These are phyloP conservation scores for Orchesellides sinensis DNA, from an alignment of 2,888 invertebrate genomes.

Conservation along the genomic window DNA sequence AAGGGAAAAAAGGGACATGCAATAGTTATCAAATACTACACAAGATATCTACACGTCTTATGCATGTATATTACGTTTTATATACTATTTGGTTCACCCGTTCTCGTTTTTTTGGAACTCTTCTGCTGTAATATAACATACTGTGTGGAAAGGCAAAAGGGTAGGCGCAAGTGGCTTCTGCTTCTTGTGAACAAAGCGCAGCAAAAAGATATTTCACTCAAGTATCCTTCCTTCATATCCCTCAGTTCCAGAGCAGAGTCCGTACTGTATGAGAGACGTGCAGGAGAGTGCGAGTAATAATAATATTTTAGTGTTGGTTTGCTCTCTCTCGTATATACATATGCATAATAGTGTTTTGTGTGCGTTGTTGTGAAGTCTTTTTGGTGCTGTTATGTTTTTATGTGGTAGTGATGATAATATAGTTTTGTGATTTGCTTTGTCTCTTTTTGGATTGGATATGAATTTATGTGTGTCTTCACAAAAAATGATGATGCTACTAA, in stretches of 20 bases:
- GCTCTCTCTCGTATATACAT: too few relatives aligned
- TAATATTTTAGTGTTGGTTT: conserved; percentile 15
- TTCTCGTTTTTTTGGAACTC: not conserved
- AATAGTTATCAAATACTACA: too few relatives aligned
- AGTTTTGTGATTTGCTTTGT: conserved; percentile 37
- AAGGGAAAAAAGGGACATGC: conserved; percentile 29
- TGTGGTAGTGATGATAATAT: conserved; percentile 57
- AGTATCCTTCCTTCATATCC: conserved; percentile 64
- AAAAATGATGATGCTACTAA: conserved; percentile 20
- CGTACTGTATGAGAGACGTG: conserved; percentile 47
- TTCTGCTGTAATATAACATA: too few relatives aligned
- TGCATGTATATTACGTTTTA: conserved; percentile 21
- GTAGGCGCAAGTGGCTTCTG: conserved; percentile 60
- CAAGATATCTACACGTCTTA: conserved; percentile 5
- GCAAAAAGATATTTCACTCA: conserved; percentile 63
- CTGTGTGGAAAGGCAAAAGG: not conserved
- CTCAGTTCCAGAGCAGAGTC: conserved; percentile 64
- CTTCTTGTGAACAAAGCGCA: conserved; percentile 24
- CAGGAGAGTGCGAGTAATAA: not conserved
- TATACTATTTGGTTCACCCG: conserved; percentile 23
- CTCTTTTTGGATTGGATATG: conserved; percentile 25
- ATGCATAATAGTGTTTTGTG: too few relatives aligned
- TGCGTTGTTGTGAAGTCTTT: conserved; percentile 42
- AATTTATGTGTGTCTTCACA: conserved; percentile 26
- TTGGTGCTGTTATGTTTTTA: too few relatives aligned